Evolutionary conservation across 2,113 vertebrate genomes (phyloP), one percentile per base, ranked within the genome.

Genomic region (Platichthys flesus): DNA sequence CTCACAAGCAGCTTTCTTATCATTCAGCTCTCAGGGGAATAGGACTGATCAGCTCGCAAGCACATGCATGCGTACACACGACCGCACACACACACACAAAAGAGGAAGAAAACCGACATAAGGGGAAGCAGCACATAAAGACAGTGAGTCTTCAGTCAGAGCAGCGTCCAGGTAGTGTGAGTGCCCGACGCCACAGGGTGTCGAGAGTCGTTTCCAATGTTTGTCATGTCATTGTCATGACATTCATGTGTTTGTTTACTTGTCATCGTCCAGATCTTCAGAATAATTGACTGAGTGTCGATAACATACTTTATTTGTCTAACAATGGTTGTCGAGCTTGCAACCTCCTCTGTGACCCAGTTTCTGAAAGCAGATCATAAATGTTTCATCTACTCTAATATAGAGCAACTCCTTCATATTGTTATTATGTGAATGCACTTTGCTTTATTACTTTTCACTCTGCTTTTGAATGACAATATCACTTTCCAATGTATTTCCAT

Each of bases 291-390:
- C 13, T 49, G 5, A 49, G 3, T 49, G 40, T 23, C 13, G 47
- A 2, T 20, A 35, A 69, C 10, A 24, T 24, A 2, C 8, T 9
- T 23, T 18, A 52, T 52, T 35, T 42, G 15, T 47, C 64, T 6
- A 35, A 65, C n/a, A 64, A 21, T 51, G 23, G 40, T 45, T 16
- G 31, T 15, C 20, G 24, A 4, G 67, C 9, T 58, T 70, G n/a
- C 31, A 23, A 65, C 31, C 64, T 59, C 31, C 26, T 47, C 26
- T 56, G 66, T 75, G 79, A 79, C 70, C 80, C 59, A 79, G 0
- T 83, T 81, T 71, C 21, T 70, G 58, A 24, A 45, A 5, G 67
- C 31, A 37, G 37, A 37, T 63, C 59, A 70, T 78, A 23, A 67
- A 79, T 71, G 8, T 9, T 0, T 51, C 18, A 71, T 83, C 8